Evolutionary conservation across 1,140 invertebrate species (phyloP).

Genomic region (Drosophila pectinifera): DNA sequence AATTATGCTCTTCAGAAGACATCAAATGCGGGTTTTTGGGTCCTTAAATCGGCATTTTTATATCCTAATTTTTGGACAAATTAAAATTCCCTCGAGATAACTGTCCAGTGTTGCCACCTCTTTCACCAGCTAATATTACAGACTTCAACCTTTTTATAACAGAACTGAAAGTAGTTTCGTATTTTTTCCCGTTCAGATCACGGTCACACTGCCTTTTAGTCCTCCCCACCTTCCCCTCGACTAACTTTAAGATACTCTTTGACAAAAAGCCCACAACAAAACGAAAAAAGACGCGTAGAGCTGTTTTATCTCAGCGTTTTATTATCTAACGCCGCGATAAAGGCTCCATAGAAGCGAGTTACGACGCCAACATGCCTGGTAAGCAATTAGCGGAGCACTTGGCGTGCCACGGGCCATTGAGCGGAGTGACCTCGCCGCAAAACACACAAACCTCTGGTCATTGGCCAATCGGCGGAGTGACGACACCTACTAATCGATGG

Average conservation of each 20-base stretch:
- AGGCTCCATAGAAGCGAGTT: constrained; percentile 28
- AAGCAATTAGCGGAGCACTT: constrained; percentile 42
- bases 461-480: constrained; percentile 23
- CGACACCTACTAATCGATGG: constrained; percentile 46
- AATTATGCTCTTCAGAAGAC: no score
- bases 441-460: constrained; percentile 6
- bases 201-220: constrained; percentile 5
- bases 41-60: no score
- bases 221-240: not conserved
- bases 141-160: not conserved
- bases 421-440: constrained; percentile 49
- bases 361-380: constrained; percentile 62
- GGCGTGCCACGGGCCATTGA: constrained; percentile 32
- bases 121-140: not conserved
- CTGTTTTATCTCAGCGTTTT: constrained; percentile 61
- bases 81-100: no score
- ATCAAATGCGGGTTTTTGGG: no score
- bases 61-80: no score
- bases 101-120: not conserved
- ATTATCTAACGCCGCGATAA: constrained; percentile 74
- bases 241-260: constrained; percentile 6
- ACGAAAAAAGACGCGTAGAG: constrained; percentile 17
- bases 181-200: not conserved
- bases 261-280: constrained; percentile 30
- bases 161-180: not conserved